Evolutionary conservation across 2,113 vertebrate species (phyloP).

Genomic region (Clarias macrocephalus): DNA sequence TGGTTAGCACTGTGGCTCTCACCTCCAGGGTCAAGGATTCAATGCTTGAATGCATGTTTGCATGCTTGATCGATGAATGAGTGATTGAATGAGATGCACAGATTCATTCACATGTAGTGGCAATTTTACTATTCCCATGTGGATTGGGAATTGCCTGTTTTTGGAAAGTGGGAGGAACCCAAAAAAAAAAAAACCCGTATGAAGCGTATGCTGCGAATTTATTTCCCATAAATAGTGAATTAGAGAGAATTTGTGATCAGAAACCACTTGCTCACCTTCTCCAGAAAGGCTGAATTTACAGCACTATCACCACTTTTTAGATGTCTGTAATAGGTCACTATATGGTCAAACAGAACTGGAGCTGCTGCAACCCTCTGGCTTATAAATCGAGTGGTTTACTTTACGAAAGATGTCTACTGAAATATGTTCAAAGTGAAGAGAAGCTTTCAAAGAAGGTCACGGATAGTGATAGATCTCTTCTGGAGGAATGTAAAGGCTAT

Average conservation of each 20-base stretch:
- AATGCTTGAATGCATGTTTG: too few species aligned
- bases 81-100: too few species aligned
- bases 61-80: too few species aligned
- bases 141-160: not conserved
- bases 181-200: not conserved
- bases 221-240: constrained; percentile 38
- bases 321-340: constrained; percentile 51
- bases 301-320: constrained; percentile 35
- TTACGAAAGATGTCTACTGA: constrained; percentile 36
- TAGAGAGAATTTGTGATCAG: constrained; percentile 18
- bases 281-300: constrained; percentile 40
- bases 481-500: constrained; percentile 11
- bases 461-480: constrained; percentile 33
- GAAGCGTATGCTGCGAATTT: not conserved
- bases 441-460: constrained; percentile 56
- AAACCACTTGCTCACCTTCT: constrained; percentile 28
- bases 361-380: constrained; percentile 24
- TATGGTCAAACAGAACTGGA: constrained; percentile 1
- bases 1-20: too few species aligned
- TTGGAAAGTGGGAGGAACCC: not conserved
- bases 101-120: too few species aligned
- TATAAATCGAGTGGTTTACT: constrained; percentile 47
- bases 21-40: too few species aligned
- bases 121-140: too few species aligned
- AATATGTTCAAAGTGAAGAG: constrained; percentile 49